Percentiles rank a stretch among this genome's conserved stretches.
These are phyloP conservation scores for Pyrochroa serraticornis DNA, from an alignment of 2,888 invertebrate genomes.

Conservation along the genomic window DNA sequence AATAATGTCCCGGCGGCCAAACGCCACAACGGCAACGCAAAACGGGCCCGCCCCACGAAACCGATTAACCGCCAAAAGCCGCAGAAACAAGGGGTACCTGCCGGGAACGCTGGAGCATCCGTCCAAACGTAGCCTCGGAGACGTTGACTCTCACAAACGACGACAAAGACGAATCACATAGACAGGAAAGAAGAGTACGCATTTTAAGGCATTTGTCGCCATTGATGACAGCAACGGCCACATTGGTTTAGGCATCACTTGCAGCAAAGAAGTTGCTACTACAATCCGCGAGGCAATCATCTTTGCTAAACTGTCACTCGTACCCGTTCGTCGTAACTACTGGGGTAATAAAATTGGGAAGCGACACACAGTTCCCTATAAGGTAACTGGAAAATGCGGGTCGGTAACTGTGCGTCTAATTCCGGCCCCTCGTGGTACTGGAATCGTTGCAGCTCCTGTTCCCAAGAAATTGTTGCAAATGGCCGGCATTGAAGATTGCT, in stretches of 20 bases:
- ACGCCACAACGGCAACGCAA: too few relatives aligned
- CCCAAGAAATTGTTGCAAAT: constrained; percentile 98
- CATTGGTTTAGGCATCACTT: constrained; percentile 98
- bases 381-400: constrained; percentile 99
- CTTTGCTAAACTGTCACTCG: constrained; percentile 95
- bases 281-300: constrained; percentile 99
- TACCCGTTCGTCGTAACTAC: constrained; percentile 97
- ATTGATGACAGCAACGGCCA: constrained; percentile 99
- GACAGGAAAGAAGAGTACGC: too few relatives aligned
- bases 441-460: constrained; percentile 98
- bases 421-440: constrained; percentile 99
- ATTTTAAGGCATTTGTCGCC: constrained; percentile 95
- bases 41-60: too few relatives aligned
- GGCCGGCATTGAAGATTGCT: constrained; percentile 99
- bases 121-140: too few relatives aligned
- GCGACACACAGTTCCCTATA: constrained; percentile 99
- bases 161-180: too few relatives aligned
- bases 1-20: too few relatives aligned
- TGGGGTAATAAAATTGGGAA: constrained; percentile 99
- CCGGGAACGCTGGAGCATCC: too few relatives aligned
- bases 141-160: too few relatives aligned
- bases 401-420: constrained; percentile 97
- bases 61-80: too few relatives aligned
- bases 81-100: too few relatives aligned
- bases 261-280: constrained; percentile 99